phyloP scores from a whole-genome alignment of 2,888 invertebrate genomes.

The Tenthredo mesomela region DNA sequence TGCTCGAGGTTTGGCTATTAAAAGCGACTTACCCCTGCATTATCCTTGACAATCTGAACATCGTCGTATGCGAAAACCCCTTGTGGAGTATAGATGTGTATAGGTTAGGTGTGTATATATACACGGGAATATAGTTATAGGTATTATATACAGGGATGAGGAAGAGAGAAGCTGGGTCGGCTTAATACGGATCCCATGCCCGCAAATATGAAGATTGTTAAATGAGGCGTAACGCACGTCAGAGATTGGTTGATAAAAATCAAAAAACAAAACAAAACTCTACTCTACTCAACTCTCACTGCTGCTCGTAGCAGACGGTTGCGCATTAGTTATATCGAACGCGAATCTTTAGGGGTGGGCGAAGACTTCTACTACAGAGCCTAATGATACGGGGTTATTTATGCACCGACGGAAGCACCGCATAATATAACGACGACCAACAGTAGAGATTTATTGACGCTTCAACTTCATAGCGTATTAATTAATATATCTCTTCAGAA shows the following conservation, averaged over 20 bases:
- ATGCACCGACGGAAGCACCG: conserved; percentile 36
- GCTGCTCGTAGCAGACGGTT: conserved; percentile 25
- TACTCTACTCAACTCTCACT: neutral
- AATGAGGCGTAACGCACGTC: conserved; percentile 65
- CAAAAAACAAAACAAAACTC: neutral
- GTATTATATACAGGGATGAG: neutral
- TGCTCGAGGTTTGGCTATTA: conserved; percentile 73
- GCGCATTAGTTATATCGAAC: conserved; percentile 31
- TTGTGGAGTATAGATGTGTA: neutral
- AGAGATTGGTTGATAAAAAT: neutral
- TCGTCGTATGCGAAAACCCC: conserved; percentile 20
- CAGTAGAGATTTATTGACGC: conserved; percentile 33
- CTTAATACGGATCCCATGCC: neutral
- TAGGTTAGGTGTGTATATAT: neutral
- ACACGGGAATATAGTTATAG: neutral
- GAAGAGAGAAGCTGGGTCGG: conserved; percentile 11
- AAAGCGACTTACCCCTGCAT: conserved; percentile 74
- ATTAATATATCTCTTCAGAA: conserved; percentile 17
- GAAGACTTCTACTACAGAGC: conserved; percentile 11
- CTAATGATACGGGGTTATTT: conserved; percentile 30
- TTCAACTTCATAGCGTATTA: conserved; percentile 26
- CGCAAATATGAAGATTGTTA: conserved; percentile 66
- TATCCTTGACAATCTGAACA: neutral
- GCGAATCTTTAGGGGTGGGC: conserved; percentile 41
- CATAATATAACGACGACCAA: conserved; percentile 15